Conservation (phyloP, 2,797 vertebrate genomes). For the Diplodus puntazzo region DNA sequence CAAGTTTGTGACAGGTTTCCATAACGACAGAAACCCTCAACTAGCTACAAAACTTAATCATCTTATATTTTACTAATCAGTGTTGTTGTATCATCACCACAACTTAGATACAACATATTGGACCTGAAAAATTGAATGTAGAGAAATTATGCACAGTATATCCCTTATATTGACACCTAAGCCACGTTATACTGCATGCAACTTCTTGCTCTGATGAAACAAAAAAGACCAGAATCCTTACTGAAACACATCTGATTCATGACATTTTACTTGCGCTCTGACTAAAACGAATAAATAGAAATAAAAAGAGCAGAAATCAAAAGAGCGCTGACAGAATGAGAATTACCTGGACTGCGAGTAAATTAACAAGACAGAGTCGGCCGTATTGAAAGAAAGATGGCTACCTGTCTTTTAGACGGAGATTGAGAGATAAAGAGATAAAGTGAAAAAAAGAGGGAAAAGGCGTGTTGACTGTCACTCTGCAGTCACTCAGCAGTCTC, state of each 20-base stretch:
- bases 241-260: slow-evolving; percentile 10
- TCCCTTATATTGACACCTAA: neutral
- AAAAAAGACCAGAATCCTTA: neutral
- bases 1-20: neutral
- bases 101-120: neutral
- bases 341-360: slow-evolving; percentile 13
- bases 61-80: neutral
- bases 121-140: neutral
- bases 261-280: slow-evolving; percentile 28
- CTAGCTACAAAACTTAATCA: too few species aligned
- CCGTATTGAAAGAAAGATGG: slow-evolving; percentile 32
- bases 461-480: slow-evolving; percentile 32
- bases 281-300: slow-evolving; percentile 5
- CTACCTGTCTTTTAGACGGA: slow-evolving; percentile 39
- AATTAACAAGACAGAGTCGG: slow-evolving; percentile 40
- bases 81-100: too few species aligned
- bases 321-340: slow-evolving; percentile 33
- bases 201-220: slow-evolving; percentile 18
- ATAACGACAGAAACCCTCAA: neutral
- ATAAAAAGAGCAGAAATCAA: slow-evolving; percentile 28
- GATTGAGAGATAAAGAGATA: slow-evolving; percentile 25
- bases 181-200: slow-evolving; percentile 2
- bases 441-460: slow-evolving; percentile 4
- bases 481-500: slow-evolving; percentile 53
- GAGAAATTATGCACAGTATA: neutral